phyloP scores from a whole-genome alignment of 2,113 vertebrate genomes.

The Hypocryptadius cinnamomeus region DNA sequence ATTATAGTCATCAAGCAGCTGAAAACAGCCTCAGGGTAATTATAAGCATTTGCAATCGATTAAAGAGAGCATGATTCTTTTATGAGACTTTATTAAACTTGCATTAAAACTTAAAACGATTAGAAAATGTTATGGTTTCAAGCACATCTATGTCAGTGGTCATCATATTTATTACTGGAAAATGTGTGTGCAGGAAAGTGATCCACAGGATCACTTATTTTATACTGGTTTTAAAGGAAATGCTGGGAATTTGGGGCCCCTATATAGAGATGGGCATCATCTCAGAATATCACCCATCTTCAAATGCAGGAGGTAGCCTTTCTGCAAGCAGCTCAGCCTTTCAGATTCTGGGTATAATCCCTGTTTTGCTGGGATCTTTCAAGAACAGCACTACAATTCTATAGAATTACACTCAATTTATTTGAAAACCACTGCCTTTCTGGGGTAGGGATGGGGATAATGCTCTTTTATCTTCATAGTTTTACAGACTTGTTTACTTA shows the following conservation, averaged over 20 bases:
- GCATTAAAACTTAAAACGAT: neutral
- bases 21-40: constrained; percentile 60
- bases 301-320: neutral
- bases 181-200: neutral
- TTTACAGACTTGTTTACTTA: neutral
- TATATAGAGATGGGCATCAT: neutral
- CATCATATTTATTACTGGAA: neutral
- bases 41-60: constrained; percentile 66
- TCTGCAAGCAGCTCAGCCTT: neutral
- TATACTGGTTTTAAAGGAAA: neutral
- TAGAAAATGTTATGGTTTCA: constrained; percentile 26
- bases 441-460: neutral
- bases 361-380: neutral
- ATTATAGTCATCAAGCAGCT: constrained; percentile 65
- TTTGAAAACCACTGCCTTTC: neutral
- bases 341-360: neutral
- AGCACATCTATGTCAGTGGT: neutral
- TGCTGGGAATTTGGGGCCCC: neutral
- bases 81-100: constrained; percentile 57
- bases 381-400: neutral
- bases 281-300: neutral
- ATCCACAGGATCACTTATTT: neutral
- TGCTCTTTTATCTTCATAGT: neutral
- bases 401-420: neutral
- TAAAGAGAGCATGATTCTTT: constrained; percentile 60